These are phyloP conservation scores for Anthoscopus minutus DNA, from an alignment of 2,113 vertebrate species.

Conservation along the genomic window DNA sequence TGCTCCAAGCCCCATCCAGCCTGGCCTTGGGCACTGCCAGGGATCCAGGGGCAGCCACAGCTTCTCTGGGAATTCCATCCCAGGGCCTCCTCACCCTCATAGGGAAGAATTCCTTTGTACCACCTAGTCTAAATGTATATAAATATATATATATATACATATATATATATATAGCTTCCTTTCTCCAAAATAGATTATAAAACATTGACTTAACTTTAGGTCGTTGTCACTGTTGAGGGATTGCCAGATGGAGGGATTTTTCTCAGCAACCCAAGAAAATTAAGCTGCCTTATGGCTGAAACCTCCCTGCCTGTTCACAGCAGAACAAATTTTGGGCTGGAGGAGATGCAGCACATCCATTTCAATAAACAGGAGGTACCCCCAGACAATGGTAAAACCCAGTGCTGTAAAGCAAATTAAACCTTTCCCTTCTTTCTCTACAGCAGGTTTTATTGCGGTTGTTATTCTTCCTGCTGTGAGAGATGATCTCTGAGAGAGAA, in stretches of 20 bases:
- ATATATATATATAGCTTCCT: background rate
- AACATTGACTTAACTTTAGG: background rate
- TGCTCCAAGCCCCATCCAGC: rapidly evolving
- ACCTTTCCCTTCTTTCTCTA: background rate
- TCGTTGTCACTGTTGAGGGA: background rate
- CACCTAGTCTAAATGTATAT: background rate
- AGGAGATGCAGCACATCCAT: background rate
- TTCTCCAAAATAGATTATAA: background rate
- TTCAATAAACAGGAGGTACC: background rate
- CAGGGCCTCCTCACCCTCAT: rapidly evolving
- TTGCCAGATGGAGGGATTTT: background rate
- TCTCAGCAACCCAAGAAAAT: background rate
- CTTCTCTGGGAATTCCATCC: background rate
- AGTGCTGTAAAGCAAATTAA: background rate
- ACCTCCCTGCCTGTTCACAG: background rate
- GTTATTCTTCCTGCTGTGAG: background rate
- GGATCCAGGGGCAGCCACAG: background rate
- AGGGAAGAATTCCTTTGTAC: background rate
- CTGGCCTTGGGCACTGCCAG: background rate
- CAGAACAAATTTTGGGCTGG: background rate
- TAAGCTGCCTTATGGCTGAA: background rate
- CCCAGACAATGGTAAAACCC: rapidly evolving
- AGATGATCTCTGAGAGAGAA: background rate
- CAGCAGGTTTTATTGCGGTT: background rate
- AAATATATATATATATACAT: background rate